A percentile compares a stretch with the other conserved stretches of the same genome.
Evolutionary conservation across 2,113 vertebrate genomes (phyloP).

Genomic region (Craseonycteris thonglongyai): DNA sequence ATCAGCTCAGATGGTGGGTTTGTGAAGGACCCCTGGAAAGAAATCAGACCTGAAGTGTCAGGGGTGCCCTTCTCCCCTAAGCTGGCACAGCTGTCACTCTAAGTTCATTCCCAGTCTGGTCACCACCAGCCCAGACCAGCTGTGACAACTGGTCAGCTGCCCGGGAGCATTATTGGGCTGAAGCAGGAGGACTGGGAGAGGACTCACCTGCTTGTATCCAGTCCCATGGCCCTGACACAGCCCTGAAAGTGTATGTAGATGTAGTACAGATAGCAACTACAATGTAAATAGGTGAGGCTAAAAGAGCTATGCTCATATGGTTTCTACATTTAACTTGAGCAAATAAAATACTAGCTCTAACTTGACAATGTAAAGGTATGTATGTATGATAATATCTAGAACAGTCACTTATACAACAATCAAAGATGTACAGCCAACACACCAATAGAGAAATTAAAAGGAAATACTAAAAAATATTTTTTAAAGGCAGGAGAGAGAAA

Average conservation of each 20-base stretch:
- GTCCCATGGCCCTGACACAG: neutral
- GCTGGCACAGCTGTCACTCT: neutral
- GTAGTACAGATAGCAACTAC: fast-evolving
- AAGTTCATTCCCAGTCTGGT: neutral
- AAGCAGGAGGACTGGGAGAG: neutral
- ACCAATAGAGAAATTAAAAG: neutral
- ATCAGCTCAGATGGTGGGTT: too few species aligned
- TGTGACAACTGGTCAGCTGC: fast-evolving
- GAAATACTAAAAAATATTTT: neutral
- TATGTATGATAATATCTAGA: too few species aligned
- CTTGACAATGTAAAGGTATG: neutral
- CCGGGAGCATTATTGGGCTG: neutral
- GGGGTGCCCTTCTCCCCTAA: neutral
- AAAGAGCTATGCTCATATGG: neutral
- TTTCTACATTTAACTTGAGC: neutral
- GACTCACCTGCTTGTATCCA: neutral
- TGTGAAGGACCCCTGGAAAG: too few species aligned
- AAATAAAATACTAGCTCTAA: neutral
- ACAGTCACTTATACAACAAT: neutral
- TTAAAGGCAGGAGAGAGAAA: too few species aligned
- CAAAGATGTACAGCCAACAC: neutral
- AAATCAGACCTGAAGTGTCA: too few species aligned
- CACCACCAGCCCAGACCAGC: neutral
- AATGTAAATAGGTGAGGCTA: fast-evolving
- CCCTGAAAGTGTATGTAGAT: neutral